phyloP scores from a whole-genome alignment of 2,797 vertebrate species.

The Manis javanica region DNA sequence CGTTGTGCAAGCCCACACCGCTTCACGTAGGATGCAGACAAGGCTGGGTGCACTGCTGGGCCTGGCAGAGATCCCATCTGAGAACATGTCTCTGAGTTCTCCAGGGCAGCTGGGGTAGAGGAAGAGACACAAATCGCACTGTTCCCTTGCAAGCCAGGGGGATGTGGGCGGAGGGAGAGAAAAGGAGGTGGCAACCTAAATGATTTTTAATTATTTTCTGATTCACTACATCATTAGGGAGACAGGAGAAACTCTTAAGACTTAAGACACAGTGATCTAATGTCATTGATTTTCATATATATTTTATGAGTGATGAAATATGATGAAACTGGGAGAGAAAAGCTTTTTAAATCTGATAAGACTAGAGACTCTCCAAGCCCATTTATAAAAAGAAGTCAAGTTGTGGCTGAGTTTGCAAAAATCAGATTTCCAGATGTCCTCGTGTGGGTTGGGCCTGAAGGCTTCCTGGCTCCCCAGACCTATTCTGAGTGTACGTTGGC shows the following conservation, averaged over 20 bases:
- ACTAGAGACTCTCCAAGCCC: constrained; percentile 50
- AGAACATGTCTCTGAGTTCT: constrained; percentile 6
- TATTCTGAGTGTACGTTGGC: background rate
- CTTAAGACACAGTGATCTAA: constrained; percentile 79
- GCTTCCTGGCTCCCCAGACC: background rate
- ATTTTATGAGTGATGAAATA: constrained; percentile 84
- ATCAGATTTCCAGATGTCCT: background rate
- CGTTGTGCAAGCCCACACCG: background rate
- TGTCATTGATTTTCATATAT: constrained; percentile 86
- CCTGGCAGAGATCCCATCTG: constrained; percentile 46
- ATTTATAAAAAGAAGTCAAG: constrained; percentile 39
- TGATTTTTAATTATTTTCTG: constrained; percentile 88
- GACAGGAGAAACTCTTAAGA: constrained; percentile 82
- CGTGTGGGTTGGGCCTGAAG: background rate
- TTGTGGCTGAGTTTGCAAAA: background rate
- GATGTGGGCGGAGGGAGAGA: constrained; percentile 3
- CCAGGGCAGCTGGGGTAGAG: background rate
- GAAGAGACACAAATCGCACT: constrained; percentile 58
- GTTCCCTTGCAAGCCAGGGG: background rate
- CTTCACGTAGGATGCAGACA: background rate
- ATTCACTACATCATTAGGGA: constrained; percentile 86
- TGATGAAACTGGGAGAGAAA: constrained; percentile 76
- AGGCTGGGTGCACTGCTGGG: background rate
- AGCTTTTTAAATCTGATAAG: constrained; percentile 71
- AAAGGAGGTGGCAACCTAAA: constrained; percentile 82